Evolutionary conservation across 2,888 invertebrate genomes (phyloP).

Genomic region (Notocelia uddmanniana): DNA sequence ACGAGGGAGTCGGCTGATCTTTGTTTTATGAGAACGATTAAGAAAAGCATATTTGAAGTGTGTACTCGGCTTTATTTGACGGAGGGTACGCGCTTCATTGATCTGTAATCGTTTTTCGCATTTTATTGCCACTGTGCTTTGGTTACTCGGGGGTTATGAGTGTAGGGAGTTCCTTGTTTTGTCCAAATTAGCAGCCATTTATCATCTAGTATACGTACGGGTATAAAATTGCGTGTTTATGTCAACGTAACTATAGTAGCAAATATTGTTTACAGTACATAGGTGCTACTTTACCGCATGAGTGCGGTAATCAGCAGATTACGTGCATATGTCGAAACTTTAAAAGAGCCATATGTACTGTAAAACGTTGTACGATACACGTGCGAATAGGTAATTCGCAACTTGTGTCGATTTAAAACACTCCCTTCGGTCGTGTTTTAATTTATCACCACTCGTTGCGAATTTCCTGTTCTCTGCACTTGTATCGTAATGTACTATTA

Average conservation of each 20-base stretch:
- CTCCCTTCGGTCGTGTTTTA: too few relatives aligned
- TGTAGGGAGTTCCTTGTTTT: slow-evolving; percentile 62
- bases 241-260: not conserved
- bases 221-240: not conserved
- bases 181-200: slow-evolving; percentile 65
- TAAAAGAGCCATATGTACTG: too few relatives aligned
- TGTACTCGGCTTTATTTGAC: slow-evolving; percentile 84
- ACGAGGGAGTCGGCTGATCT: slow-evolving; percentile 82
- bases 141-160: slow-evolving; percentile 74
- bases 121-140: slow-evolving; percentile 75
- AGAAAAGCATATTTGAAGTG: slow-evolving; percentile 86
- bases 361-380: too few relatives aligned
- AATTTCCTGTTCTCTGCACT: too few relatives aligned
- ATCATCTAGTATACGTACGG: slow-evolving; percentile 1
- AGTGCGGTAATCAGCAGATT: too few relatives aligned
- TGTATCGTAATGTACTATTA: too few relatives aligned
- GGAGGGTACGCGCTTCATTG: slow-evolving; percentile 84
- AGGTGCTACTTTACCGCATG: too few relatives aligned
- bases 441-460: too few relatives aligned
- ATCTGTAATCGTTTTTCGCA: slow-evolving; percentile 84
- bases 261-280: too few relatives aligned
- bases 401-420: too few relatives aligned
- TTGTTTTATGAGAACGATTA: slow-evolving; percentile 87
- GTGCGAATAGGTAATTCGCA: too few relatives aligned
- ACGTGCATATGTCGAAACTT: too few relatives aligned